These are phyloP conservation scores for Diaphora mendica DNA, from an alignment of 2,888 invertebrate species.

Conservation along the genomic window DNA sequence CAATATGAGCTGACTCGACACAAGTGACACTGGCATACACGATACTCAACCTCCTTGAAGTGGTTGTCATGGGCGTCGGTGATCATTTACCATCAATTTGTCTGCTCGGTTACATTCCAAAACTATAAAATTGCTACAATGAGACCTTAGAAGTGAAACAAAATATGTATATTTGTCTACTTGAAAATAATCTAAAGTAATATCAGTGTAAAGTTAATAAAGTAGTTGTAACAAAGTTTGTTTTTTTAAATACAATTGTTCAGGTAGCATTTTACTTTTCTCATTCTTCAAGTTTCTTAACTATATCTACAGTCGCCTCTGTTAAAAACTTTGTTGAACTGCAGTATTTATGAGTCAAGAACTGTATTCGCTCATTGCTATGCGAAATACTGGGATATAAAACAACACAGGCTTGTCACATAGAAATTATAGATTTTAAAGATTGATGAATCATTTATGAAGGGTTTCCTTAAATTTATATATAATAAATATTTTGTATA, in stretches of 20 bases:
- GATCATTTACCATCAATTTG: background rate
- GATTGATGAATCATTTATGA: background rate
- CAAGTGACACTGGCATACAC: too few relatives aligned
- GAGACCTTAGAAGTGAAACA: background rate
- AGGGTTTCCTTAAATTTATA: background rate
- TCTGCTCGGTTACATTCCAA: too few relatives aligned
- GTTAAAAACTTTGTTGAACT: conserved; percentile 17
- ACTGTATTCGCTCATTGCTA: background rate
- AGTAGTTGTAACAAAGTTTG: conserved; percentile 12
- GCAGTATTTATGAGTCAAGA: conserved; percentile 6
- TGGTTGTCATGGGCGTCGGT: too few relatives aligned
- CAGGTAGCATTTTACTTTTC: conserved; percentile 18
- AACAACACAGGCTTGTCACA: background rate
- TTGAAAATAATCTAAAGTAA: conserved; percentile 1
- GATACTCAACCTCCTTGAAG: too few relatives aligned
- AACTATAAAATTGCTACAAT: background rate
- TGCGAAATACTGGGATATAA: background rate
- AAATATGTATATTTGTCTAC: background rate
- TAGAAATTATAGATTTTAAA: background rate
- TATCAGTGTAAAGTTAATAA: conserved; percentile 10
- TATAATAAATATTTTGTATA: too few relatives aligned
- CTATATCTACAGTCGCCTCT: conserved; percentile 10
- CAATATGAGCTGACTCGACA: too few relatives aligned
- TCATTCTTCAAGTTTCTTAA: conserved; percentile 6
- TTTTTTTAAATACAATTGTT: conserved; percentile 2